These are phyloP conservation scores for Drosophila grimshawi DNA, from an alignment of 1,140 invertebrate genomes.

Conservation along the genomic window DNA sequence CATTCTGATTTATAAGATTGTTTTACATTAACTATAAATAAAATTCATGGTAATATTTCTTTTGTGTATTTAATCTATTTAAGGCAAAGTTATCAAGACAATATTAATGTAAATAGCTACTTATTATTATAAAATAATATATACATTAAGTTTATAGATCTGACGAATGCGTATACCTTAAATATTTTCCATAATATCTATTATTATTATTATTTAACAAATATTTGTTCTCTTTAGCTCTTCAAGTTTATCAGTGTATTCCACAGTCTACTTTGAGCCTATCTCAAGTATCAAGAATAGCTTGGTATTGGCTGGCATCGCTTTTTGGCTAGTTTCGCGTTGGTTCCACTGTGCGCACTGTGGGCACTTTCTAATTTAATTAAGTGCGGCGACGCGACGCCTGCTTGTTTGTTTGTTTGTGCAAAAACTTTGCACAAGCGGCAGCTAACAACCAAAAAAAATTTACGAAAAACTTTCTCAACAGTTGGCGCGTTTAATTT, in stretches of 20 bases:
- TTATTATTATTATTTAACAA: no score
- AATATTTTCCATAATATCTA: no score
- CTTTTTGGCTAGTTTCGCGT: constrained; percentile 51
- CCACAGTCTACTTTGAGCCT: background rate
- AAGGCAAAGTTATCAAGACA: no score
- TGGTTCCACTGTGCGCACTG: constrained; percentile 50
- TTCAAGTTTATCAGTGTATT: constrained; percentile 1
- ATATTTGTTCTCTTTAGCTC: background rate
- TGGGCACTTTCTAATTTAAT: constrained; percentile 73
- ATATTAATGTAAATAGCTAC: no score
- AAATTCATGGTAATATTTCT: no score
- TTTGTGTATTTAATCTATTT: no score
- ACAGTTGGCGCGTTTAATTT: constrained; percentile 78
- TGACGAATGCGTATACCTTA: no score
- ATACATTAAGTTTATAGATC: no score
- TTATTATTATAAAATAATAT: no score
- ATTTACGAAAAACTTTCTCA: constrained; percentile 45
- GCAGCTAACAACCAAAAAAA: constrained; percentile 34
- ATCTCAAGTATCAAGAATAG: background rate
- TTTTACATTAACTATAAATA: no score
- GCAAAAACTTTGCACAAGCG: constrained; percentile 46
- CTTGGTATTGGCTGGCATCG: constrained; percentile 46
- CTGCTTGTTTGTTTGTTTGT: constrained; percentile 60
- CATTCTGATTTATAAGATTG: no score
- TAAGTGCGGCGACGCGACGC: constrained; percentile 76